A percentile compares a stretch with the other conserved stretches of the same genome.
Evolutionary conservation across 2,888 invertebrate genomes (phyloP).

Genomic region (Mycalesis mineus): DNA sequence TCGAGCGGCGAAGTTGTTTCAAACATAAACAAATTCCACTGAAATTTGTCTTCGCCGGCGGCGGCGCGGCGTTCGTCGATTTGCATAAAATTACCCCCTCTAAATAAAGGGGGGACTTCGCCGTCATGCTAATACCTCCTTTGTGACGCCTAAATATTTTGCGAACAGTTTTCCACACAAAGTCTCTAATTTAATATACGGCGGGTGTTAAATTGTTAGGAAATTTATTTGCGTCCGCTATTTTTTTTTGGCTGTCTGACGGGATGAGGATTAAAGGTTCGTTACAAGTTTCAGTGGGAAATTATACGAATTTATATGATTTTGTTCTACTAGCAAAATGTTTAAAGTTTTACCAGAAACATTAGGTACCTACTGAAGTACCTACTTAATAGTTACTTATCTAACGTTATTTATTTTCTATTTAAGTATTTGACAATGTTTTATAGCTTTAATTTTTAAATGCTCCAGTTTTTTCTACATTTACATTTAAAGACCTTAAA

Average conservation of each 20-base stretch:
- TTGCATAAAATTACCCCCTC: constrained; percentile 58
- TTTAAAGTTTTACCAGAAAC: too few species aligned
- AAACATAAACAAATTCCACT: constrained; percentile 65
- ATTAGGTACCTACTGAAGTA: too few species aligned
- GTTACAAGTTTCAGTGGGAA: too few species aligned
- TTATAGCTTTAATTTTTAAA: too few species aligned
- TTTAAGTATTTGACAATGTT: too few species aligned
- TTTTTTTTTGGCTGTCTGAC: background rate
- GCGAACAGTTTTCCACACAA: constrained; percentile 75
- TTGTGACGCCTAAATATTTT: constrained; percentile 76
- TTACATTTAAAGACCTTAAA: too few species aligned
- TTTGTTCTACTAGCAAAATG: too few species aligned
- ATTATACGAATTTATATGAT: too few species aligned
- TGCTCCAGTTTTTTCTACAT: too few species aligned
- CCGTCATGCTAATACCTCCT: constrained; percentile 59
- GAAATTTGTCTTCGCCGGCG: constrained; percentile 33
- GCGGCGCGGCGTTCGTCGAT: constrained; percentile 42
- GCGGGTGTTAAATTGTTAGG: constrained; percentile 38
- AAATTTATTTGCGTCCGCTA: constrained; percentile 37
- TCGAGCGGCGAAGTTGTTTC: constrained; percentile 39
- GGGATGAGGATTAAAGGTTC: background rate
- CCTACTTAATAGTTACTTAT: too few species aligned
- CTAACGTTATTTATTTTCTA: too few species aligned
- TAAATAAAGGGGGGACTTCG: background rate
- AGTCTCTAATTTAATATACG: constrained; percentile 70